Percentiles rank a stretch among this genome's conserved stretches.
Evolutionary conservation across 2,888 invertebrate genomes (phyloP).

Genomic region (Ophioninae sp.): DNA sequence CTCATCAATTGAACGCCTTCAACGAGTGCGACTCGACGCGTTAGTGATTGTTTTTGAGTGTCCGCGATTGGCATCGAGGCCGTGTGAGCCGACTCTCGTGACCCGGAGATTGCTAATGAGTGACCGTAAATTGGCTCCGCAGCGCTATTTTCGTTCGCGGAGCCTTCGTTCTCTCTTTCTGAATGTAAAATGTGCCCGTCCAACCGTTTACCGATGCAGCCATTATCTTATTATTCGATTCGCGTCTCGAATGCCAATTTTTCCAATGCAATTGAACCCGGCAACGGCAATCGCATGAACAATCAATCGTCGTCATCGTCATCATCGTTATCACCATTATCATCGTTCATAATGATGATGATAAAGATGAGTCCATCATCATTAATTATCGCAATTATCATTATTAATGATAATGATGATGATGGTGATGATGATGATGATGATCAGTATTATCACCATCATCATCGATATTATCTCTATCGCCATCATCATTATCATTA

Average conservation of each 20-base stretch:
- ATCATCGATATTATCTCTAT: no score
- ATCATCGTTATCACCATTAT: not conserved
- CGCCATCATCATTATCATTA: no score
- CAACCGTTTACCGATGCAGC: not conserved
- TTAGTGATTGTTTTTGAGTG: constrained; percentile 7
- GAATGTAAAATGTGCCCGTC: not conserved
- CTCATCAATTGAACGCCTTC: not conserved
- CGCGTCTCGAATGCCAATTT: not conserved
- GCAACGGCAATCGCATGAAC: not conserved
- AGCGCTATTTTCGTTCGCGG: not conserved
- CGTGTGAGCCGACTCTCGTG: not conserved
- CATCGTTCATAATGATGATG: no score
- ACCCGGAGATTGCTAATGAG: constrained; percentile 2
- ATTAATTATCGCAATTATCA: no score
- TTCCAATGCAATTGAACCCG: not conserved
- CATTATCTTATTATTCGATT: not conserved
- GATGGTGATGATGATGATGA: no score
- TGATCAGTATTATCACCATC: no score
- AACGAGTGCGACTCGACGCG: not conserved
- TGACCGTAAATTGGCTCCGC: not conserved
- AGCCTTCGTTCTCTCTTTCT: not conserved
- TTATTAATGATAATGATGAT: no score
- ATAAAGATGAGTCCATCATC: no score
- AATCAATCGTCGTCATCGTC: not conserved
- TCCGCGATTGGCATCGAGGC: constrained; percentile 2